A percentile compares a stretch with the other conserved stretches of the same genome.
These are phyloP conservation scores for Heterodera carotae DNA, from an alignment of 1,140 invertebrate genomes.

Conservation along the genomic window DNA sequence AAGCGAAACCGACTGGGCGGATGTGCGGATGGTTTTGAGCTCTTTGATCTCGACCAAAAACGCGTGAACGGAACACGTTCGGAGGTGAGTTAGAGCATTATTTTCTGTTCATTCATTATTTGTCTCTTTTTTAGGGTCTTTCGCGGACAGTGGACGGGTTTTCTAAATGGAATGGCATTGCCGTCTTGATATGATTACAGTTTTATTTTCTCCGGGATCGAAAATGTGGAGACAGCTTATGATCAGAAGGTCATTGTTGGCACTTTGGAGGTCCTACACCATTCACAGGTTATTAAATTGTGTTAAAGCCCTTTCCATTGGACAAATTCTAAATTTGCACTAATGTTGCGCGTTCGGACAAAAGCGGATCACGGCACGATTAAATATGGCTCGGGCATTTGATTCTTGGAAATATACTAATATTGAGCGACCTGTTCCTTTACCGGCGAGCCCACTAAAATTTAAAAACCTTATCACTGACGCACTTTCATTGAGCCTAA, in stretches of 20 bases:
- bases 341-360: no score
- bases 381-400: no score
- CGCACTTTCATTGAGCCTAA: no score
- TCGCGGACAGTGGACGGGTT: not conserved
- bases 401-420: no score
- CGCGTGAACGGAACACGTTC: not conserved
- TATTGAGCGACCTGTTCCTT: no score
- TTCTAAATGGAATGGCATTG: not conserved
- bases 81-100: not conserved
- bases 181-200: not conserved
- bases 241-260: slow-evolving; percentile 86
- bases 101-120: not conserved
- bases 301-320: not conserved
- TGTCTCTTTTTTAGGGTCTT: not conserved
- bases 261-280: slow-evolving; percentile 75
- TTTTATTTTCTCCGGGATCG: slow-evolving; percentile 70
- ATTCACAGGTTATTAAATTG: not conserved
- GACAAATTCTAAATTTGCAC: not conserved
- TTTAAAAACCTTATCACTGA: no score
- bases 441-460: no score
- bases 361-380: no score
- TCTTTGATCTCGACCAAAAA: not conserved
- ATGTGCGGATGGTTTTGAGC: not conserved
- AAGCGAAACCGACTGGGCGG: not conserved
- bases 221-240: slow-evolving; percentile 80